Percentiles rank a stretch among this genome's conserved stretches.
Evolutionary conservation across 2,113 vertebrate genomes (phyloP).

Genomic region (Hemiprocne comata): DNA sequence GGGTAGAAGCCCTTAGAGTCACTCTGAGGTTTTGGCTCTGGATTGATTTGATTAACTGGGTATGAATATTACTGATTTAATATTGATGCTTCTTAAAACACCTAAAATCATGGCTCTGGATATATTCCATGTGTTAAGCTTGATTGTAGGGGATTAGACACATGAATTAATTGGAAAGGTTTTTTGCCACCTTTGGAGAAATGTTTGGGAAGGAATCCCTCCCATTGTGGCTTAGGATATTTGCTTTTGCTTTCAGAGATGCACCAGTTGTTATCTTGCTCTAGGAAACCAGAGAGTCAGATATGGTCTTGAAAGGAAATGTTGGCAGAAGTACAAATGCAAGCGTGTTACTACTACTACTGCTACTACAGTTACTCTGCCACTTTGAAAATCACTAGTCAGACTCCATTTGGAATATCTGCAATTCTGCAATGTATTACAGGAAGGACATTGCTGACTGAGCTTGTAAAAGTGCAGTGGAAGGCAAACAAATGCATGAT

Average conservation of each 20-base stretch:
- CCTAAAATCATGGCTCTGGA: not conserved
- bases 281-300: not conserved
- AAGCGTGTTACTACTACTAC: not conserved
- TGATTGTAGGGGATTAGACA: not conserved
- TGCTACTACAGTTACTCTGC: constrained; percentile 18
- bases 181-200: not conserved
- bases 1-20: constrained; percentile 3
- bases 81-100: constrained; percentile 6
- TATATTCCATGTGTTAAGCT: not conserved
- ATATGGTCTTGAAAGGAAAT: not conserved
- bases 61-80: constrained; percentile 8
- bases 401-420: constrained; percentile 52
- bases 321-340: constrained; percentile 5
- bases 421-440: constrained; percentile 52
- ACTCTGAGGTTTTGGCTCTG: constrained; percentile 49
- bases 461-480: constrained; percentile 61
- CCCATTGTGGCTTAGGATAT: not conserved
- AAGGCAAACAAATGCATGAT: constrained; percentile 72
- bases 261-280: not conserved
- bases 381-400: constrained; percentile 29
- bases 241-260: not conserved
- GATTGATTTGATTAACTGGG: constrained; percentile 13
- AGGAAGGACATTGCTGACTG: constrained; percentile 59
- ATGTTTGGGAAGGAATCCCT: not conserved
- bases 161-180: not conserved